Evolutionary conservation across 2,797 vertebrate genomes (phyloP).

Genomic region (Muraenolepis orangiensis): DNA sequence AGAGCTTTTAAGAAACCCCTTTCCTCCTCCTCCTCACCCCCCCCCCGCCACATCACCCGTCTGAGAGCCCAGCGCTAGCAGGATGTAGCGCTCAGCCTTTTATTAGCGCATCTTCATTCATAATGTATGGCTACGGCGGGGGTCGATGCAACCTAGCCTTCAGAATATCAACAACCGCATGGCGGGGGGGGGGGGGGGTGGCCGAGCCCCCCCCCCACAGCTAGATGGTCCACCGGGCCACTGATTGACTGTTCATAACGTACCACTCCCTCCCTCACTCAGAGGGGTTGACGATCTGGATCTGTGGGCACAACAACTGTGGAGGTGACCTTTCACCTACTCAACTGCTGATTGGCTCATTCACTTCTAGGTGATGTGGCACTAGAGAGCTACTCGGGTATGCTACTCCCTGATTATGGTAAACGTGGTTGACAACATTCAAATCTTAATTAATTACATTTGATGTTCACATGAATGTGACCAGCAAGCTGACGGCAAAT

Average conservation of each 20-base stretch:
- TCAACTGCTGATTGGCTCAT: background rate
- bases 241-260: background rate
- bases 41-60: background rate
- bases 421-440: background rate
- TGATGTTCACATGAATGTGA: background rate
- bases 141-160: background rate
- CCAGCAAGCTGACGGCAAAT: background rate
- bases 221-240: background rate
- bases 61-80: conserved; percentile 8
- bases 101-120: conserved; percentile 30
- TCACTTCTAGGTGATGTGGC: background rate
- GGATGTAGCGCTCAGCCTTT: conserved; percentile 13
- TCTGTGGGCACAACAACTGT: background rate
- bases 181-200: too few species aligned
- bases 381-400: background rate
- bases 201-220: too few species aligned
- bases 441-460: background rate
- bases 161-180: background rate
- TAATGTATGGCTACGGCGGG: conserved; percentile 23
- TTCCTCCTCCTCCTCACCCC: background rate
- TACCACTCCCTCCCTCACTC: background rate
- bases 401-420: background rate
- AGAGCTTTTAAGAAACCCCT: background rate
- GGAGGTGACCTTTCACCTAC: background rate
- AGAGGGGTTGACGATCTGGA: background rate